A percentile compares a stretch with the other conserved stretches of the same genome.
phyloP scores from a whole-genome alignment of 2,888 invertebrate species.

The Liopterus haemorrhoidalis region DNA sequence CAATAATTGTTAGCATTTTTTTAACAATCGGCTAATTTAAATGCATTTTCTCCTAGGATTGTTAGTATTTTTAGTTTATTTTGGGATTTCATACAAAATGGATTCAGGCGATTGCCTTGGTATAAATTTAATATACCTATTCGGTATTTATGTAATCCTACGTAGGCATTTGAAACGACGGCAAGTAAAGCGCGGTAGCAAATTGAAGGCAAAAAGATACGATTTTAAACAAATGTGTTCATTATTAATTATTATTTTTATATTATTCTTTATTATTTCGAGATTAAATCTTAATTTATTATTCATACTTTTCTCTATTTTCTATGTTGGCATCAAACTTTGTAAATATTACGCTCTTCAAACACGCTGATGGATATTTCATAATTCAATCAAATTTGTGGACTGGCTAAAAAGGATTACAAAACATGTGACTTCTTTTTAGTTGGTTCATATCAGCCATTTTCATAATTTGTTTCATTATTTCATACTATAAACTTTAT shows the following conservation, averaged over 20 bases:
- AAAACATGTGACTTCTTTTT: slow-evolving; percentile 1
- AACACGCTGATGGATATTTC: background rate
- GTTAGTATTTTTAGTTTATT: too few species aligned
- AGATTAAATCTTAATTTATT: background rate
- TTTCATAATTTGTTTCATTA: slow-evolving; percentile 1
- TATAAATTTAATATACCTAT: too few species aligned
- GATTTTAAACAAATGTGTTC: background rate
- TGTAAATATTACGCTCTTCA: background rate
- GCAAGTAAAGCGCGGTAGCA: too few species aligned
- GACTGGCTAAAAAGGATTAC: too few species aligned
- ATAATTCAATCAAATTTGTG: background rate
- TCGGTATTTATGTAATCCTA: too few species aligned
- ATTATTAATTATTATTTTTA: background rate
- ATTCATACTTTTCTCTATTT: background rate
- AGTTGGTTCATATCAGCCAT: slow-evolving; percentile 3
- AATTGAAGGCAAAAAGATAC: too few species aligned
- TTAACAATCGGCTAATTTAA: too few species aligned
- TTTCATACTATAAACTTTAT: background rate
- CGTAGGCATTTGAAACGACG: too few species aligned
- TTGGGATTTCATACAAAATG: too few species aligned
- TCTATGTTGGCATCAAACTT: background rate
- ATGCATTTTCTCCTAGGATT: too few species aligned
- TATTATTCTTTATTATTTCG: slow-evolving; percentile 1
- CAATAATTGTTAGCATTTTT: too few species aligned
- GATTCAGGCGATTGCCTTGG: too few species aligned